Evolutionary conservation across 2,888 invertebrate species (phyloP), one percentile per base, ranked within the genome.

Genomic region (Clanis bilineata): DNA sequence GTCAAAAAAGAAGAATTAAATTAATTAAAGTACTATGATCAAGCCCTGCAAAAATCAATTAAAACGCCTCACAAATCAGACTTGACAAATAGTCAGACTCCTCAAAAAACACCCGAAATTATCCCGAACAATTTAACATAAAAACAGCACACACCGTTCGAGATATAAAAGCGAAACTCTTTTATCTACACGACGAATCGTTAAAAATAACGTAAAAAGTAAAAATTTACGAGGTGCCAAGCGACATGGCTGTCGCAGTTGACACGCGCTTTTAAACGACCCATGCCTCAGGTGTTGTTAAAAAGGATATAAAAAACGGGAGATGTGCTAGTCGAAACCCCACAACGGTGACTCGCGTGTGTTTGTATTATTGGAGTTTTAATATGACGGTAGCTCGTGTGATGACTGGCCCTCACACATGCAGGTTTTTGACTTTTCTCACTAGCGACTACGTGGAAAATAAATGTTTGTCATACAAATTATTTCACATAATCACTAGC

Each of bases 141-240:
- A 44, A 44, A 44, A 22, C 18, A 32, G 28, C 15, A 7, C 18
- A 28, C 15, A 32, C 63, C 56, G 61, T 62, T 67, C 60, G 63
- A 62, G 58, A 69, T 65, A 74, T 74, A 78, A 77, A 76, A 51
- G 28, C 32, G 32, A 32, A 44, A 32, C 32, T 47, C 28, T 51
- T 51, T 51, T 18, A 51, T 51, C 25, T 32, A 51, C 22, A 76
- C 71, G 71, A 61, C 65, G 68, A 67, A 65, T 70, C 68, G 73
- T 77, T 74, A 76, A 80, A 81, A 77, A 72, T 70, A 75, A 71
- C 73, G 71, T 76, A 83, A 80, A 82, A 73, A 80, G 76, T 86
- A 83, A 88, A 89, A 85, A 83, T 83, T 85, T 83, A 88, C 80
- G 51, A 80, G 79, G 62, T 70, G 60, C 66, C 67, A 62, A 63